Evolutionary conservation across 2,888 invertebrate genomes (phyloP), one percentile per base, ranked within the genome.

Genomic region (Oligia fasciuncula): DNA sequence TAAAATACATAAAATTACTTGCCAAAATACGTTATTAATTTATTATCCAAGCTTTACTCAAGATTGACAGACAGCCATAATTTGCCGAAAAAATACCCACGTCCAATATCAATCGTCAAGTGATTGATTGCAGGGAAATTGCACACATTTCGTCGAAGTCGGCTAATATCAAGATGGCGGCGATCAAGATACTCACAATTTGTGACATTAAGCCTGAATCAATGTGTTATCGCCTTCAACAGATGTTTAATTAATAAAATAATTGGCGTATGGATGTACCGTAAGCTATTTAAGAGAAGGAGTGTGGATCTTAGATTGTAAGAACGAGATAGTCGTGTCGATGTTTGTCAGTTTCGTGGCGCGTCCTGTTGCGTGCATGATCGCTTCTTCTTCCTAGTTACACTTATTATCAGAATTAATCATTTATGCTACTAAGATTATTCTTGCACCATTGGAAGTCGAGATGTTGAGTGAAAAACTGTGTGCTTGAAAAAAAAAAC

Each of bases 211-310:
- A 75, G 70, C 67, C 60, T 69, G n/a, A 69, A 73, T 75, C 81
- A 76, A 73, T 70, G 49, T 71, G 67, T 76, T 80, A 84, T 81
- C 81, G 79, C 51, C 63, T 67, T 63, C 75, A 54, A 63, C 11
- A 73, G 78, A 85, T 84, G 78, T 85, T 90, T 83, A 90, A 91
- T 90, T 91, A 90, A 89, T 89, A 88, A 91, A 91, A 90, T 91
- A 91, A 92, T 93, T 91, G 90, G 88, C 85, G 74, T 85, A 77
- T 80, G 81, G 80, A 81, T 79, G 83, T 87, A 86, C 88, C 85
- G 85, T 79, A 79, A 83, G 81, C 68, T 77, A 78, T 81, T 81
- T 87, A 80, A 77, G 77, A 73, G 77, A 54, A 49, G 54, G 60
- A 68, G 69, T 70, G 54, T 79, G 71, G 69, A 80, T 85, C 77